Base-by-base conservation (phyloP, 2,797 vertebrate genomes). In the Silurus lanzhouensis region DNA sequence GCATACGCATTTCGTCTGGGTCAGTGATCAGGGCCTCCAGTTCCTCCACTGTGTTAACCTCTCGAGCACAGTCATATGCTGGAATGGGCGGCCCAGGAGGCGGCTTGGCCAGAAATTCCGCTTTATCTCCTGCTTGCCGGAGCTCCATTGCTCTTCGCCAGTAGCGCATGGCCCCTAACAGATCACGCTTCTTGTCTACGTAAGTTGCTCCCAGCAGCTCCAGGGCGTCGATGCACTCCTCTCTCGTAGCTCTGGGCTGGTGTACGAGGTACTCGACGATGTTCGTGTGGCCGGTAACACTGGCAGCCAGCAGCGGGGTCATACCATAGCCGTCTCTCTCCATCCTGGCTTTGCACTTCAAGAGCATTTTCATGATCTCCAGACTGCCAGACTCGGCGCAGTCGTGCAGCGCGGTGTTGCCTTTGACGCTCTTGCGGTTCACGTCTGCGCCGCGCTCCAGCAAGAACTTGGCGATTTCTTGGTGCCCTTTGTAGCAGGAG, bases 1-100 rank as follows among this genome's bases (percentile, higher is more conserved):
- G 98, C 97, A 97, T 99, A 70, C 98, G 94, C 97, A 99, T 98
- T 92, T 99, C 97, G 0, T 99, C 98, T 0, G 98, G 98, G 90
- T 99, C 98, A 0, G 97, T 98, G 88, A 99, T 97, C 82, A 99
- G 90, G 0, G 97, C 95, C n/a, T 99, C 97, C 78, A 99, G 92
- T 44, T 99, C 98, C 86, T 97, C 96, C 0, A 95, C 86, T 0
- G 95, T 96, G 89, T 61, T 94, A 90, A 96, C 98, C 89, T 99
- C 98, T 84, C 94, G 93, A 0, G 97, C 96, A 2, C 96, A 98
- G 90, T 97, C 97, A 0, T 99, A 99, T 3, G 98, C 98, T 3
- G 95, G 91, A 27, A 99, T 94, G 0, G 95, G 96, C 82, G 97
- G 96, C 0, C 94, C 95, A 0, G 97, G 96, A 4, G 96, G 93